Conservation (phyloP, 2,888 invertebrate species). For the Napeogenes sylphis region DNA sequence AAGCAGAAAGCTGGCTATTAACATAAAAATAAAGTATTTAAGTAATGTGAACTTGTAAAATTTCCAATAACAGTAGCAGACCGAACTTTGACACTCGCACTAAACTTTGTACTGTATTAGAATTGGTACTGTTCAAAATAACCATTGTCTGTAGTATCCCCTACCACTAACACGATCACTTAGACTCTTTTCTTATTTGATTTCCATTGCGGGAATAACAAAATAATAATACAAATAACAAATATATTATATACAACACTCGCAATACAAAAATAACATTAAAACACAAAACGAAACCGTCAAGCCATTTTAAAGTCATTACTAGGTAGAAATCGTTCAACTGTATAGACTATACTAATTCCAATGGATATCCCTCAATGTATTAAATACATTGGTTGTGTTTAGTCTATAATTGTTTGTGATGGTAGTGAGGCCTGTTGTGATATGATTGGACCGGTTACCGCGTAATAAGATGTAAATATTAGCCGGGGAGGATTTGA, state of each 20-base stretch:
- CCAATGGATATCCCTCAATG: constrained; percentile 6
- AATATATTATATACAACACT: constrained; percentile 25
- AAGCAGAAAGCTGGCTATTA: not conserved
- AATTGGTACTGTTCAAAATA: constrained; percentile 29
- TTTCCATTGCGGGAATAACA: constrained; percentile 10
- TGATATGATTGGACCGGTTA: constrained; percentile 37
- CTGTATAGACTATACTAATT: not conserved
- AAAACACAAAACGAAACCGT: not conserved
- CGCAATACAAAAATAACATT: constrained; percentile 17
- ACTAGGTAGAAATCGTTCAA: not conserved
- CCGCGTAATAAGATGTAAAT: constrained; percentile 53
- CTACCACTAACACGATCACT: not conserved
- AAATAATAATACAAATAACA: constrained; percentile 23
- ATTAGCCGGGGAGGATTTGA: constrained; percentile 57
- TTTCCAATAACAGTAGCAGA: constrained; percentile 27
- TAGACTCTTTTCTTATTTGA: not conserved
- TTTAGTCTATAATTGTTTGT: not conserved
- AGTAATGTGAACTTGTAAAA: not conserved
- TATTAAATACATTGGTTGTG: constrained; percentile 4
- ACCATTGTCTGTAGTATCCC: constrained; percentile 23
- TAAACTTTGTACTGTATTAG: constrained; percentile 46
- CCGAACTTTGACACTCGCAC: constrained; percentile 31
- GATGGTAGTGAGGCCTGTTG: constrained; percentile 19
- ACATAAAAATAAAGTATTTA: constrained; percentile 4
- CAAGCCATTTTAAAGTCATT: not conserved